phyloP scores from a whole-genome alignment of 2,888 invertebrate genomes.

The Napeogenes sylphis region DNA sequence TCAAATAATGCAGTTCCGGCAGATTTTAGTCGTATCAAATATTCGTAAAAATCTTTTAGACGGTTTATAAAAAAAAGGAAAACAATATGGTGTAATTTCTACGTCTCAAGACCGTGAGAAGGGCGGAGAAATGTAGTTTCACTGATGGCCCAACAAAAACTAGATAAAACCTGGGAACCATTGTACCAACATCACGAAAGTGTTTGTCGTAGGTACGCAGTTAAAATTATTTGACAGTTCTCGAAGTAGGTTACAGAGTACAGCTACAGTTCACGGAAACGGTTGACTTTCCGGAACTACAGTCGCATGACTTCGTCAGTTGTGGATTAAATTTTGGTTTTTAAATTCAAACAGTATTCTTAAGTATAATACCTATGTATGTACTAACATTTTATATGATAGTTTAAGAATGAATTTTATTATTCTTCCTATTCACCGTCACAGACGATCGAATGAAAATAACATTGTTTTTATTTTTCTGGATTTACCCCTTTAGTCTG shows the following conservation, averaged over 20 bases:
- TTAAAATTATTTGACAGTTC: slow-evolving; percentile 28
- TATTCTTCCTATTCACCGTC: no score
- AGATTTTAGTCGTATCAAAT: neutral
- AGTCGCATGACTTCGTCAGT: no score
- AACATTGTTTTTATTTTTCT: neutral
- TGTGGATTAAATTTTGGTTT: no score
- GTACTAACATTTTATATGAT: neutral
- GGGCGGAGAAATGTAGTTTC: slow-evolving; percentile 59
- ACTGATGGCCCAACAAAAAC: slow-evolving; percentile 53
- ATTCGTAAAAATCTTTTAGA: slow-evolving; percentile 10
- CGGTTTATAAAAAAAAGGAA: slow-evolving; percentile 22
- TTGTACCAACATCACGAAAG: slow-evolving; percentile 51
- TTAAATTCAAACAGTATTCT: no score
- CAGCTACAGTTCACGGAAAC: neutral
- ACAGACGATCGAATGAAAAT: no score
- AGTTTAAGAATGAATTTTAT: no score
- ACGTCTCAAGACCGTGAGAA: slow-evolving; percentile 54
- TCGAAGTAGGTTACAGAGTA: slow-evolving; percentile 11
- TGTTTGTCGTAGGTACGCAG: slow-evolving; percentile 31
- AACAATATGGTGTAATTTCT: slow-evolving; percentile 55
- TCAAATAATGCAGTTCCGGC: neutral
- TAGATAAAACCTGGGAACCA: slow-evolving; percentile 55
- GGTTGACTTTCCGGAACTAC: neutral
- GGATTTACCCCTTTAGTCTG: slow-evolving; percentile 1
- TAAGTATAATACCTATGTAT: no score